These are phyloP conservation scores for Ranitomeya imitator DNA, from an alignment of 2,113 vertebrate species.

Conservation along the genomic window DNA sequence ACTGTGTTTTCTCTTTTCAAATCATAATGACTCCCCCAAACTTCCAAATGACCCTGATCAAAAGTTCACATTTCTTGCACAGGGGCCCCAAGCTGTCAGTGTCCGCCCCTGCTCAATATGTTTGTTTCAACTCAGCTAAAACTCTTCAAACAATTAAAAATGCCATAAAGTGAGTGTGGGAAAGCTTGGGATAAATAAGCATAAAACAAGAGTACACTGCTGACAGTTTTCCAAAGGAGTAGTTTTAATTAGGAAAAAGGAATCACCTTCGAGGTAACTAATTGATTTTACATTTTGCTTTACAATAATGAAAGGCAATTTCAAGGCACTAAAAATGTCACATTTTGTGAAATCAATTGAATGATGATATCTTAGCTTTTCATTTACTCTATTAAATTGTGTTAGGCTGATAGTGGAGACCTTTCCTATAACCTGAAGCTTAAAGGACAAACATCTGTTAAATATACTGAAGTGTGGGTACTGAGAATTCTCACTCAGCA, in stretches of 20 bases:
- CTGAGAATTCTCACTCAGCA: too few species aligned
- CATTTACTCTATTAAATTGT: too few species aligned
- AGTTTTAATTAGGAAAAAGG: constrained; percentile 13
- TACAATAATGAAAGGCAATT: background rate
- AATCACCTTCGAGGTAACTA: background rate
- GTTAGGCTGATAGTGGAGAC: too few species aligned
- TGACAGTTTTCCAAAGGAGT: background rate
- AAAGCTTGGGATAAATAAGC: background rate
- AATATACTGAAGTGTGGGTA: too few species aligned
- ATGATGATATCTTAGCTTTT: background rate
- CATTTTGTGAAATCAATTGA: background rate
- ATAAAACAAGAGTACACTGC: background rate
- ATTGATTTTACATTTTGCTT: background rate
- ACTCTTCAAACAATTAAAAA: background rate
- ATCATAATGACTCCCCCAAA: too few species aligned
- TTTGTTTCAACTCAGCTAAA: background rate
- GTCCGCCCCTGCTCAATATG: background rate
- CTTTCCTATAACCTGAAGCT: too few species aligned
- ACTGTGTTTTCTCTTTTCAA: too few species aligned
- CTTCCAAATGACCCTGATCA: too few species aligned
- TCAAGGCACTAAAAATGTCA: background rate
- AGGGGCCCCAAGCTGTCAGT: too few species aligned
- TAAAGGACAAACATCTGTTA: too few species aligned
- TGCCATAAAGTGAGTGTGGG: background rate
- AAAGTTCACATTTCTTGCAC: too few species aligned